phyloP scores from a whole-genome alignment of 2,888 invertebrate species.

The Anorthoa munda region DNA sequence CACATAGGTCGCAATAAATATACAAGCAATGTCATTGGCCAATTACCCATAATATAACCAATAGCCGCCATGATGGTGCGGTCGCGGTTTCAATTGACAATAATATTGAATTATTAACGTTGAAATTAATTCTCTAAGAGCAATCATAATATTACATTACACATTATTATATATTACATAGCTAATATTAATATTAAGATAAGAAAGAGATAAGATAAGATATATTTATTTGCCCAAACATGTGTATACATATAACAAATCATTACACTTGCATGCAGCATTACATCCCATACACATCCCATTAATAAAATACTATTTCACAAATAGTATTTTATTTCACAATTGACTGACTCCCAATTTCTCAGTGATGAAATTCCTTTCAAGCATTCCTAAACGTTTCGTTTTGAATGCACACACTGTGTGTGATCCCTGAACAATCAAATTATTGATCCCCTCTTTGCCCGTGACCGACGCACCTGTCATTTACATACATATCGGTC shows the following conservation, averaged over 20 bases:
- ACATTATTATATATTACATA: neutral
- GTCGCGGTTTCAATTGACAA: constrained; percentile 7
- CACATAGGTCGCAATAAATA: neutral
- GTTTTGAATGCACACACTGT: neutral
- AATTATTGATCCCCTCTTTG: constrained; percentile 13
- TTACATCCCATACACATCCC: no score
- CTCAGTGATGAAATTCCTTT: neutral
- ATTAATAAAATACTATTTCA: no score
- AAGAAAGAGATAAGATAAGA: no score
- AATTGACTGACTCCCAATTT: constrained; percentile 2
- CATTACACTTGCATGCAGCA: no score
- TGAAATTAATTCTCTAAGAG: neutral
- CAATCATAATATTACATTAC: neutral
- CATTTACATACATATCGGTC: constrained; percentile 13
- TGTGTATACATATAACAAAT: no score
- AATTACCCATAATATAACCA: constrained; percentile 2
- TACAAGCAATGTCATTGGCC: neutral
- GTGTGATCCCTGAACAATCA: constrained; percentile 24
- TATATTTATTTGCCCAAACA: no score
- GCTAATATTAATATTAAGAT: neutral
- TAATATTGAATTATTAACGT: constrained; percentile 11
- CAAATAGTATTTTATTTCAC: no score
- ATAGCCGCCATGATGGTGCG: constrained; percentile 15
- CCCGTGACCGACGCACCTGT: constrained; percentile 2
- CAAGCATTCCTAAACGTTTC: neutral